Percentiles rank a stretch among this genome's conserved stretches.
Conservation (phyloP, 2,113 vertebrate species). For the Tragelaphus strepsiceros region DNA sequence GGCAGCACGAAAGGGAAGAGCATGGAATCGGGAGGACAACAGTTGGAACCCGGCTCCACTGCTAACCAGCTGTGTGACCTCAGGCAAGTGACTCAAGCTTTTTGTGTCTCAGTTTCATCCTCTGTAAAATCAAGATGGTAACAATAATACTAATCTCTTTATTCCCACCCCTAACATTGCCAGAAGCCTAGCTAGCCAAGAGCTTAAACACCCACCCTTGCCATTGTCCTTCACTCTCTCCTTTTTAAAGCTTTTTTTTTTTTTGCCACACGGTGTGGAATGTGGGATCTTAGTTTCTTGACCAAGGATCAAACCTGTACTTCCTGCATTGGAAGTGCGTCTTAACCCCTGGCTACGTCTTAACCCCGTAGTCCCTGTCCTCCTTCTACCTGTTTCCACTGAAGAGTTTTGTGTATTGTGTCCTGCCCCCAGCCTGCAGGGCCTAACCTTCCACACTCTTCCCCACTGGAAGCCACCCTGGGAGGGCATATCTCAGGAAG, state of each 20-base stretch:
- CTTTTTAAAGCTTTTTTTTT: background rate
- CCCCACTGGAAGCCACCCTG: background rate
- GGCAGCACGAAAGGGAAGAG: background rate
- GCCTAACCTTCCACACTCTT: too few species aligned
- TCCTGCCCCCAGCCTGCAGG: background rate
- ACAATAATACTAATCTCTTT: background rate
- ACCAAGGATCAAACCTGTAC: background rate
- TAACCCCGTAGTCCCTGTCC: background rate
- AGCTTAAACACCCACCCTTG: background rate
- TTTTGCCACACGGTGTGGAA: accelerated
- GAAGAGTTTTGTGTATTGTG: background rate
- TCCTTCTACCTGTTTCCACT: background rate
- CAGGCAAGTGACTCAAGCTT: background rate
- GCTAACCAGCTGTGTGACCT: background rate
- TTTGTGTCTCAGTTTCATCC: background rate
- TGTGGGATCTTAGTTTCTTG: background rate
- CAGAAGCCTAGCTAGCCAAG: background rate
- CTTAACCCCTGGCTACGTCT: background rate
- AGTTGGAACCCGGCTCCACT: background rate
- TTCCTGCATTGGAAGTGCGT: background rate
- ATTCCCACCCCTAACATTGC: background rate
- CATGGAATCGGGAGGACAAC: accelerated
- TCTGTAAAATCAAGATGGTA: background rate
- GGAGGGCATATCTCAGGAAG: background rate
- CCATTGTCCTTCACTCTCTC: background rate